Conservation (phyloP, 2,113 vertebrate genomes). For the Syngnathoides biaculeatus region DNA sequence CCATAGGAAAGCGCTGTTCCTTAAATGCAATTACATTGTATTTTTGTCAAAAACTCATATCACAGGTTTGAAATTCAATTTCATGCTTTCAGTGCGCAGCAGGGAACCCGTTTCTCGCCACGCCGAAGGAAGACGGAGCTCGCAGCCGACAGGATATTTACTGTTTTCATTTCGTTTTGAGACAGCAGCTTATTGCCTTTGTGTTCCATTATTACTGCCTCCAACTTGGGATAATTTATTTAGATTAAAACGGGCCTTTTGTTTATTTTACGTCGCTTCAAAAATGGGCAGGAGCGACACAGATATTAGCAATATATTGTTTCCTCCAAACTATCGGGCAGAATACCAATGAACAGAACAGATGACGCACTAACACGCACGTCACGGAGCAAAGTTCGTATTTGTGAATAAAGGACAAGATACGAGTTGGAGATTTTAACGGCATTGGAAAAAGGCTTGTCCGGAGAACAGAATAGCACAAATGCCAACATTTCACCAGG, state of each 20-base stretch:
- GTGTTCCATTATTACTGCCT: conserved; percentile 70
- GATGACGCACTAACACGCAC: not conserved
- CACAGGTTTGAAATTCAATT: conserved; percentile 42
- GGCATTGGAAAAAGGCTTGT: not conserved
- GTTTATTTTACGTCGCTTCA: conserved; percentile 63
- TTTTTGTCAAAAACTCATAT: conserved; percentile 33
- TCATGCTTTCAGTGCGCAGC: conserved; percentile 32
- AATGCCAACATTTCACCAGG: conserved; percentile 9
- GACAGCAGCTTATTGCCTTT: conserved; percentile 71
- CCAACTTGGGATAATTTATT: conserved; percentile 78
- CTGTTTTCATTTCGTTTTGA: conserved; percentile 73
- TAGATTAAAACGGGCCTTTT: conserved; percentile 73
- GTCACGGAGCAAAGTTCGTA: no score
- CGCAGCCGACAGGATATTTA: conserved; percentile 67
- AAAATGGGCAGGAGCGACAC: conserved; percentile 10
- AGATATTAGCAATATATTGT: conserved; percentile 39
- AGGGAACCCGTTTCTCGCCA: conserved; percentile 25
- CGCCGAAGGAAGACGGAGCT: conserved; percentile 36
- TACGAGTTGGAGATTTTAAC: not conserved
- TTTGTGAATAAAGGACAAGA: not conserved
- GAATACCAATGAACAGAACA: conserved; percentile 13
- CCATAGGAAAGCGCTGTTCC: conserved; percentile 6
- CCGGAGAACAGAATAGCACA: not conserved
- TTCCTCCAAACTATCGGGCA: conserved; percentile 41
- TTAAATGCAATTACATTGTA: conserved; percentile 11